Base-by-base conservation (phyloP, 2,888 invertebrate species). In the Dynastes tityus region DNA sequence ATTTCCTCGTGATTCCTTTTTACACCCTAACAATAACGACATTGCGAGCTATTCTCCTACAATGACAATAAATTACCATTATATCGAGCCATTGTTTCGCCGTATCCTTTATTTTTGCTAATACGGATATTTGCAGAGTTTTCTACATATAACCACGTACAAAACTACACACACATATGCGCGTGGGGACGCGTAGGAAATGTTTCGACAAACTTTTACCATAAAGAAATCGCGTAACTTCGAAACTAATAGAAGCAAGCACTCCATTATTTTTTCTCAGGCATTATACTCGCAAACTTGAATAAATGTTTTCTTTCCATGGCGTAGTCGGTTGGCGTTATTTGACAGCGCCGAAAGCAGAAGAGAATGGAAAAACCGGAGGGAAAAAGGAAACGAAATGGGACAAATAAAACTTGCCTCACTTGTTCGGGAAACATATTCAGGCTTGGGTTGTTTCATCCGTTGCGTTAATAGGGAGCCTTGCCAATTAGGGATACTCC, bases 151-250 rank as follows among this genome's bases (percentile, higher is more conserved):
- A 45, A 45, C 2, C 45, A 45, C 11, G 45, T 8, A 8, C 45
- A 45, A 45, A 11, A 45, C 8, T 6, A 55, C 53, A 32, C 5
- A 55, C 53, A 22, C 70, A 32, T 37, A 2, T n/a, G 22, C 51
- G 2, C 40, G 22, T n/a, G 55, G 58, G 8, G 55, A 53, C 32
- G n/a, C n/a, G 45, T 11, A 61, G 61, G 61, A 73, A 73, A 73
- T 45, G 73, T 73, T 73, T 27, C 58, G 11, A 37, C 58, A 16
- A 73, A 73, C 73, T 73, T 73, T 73, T 58, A 61, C 61, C 58
- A 58, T 73, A 61, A 73, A 73, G 73, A 73, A 73, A 73, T 73
- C 58, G 73, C 73, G 58, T 73, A 73, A 73, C 73, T 73, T 73
- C 40, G 73, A 61, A 73, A 73, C 73, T 73, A 73, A 73, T 73